phyloP scores from a whole-genome alignment of 2,113 vertebrate genomes.

The Phocoena sinus region DNA sequence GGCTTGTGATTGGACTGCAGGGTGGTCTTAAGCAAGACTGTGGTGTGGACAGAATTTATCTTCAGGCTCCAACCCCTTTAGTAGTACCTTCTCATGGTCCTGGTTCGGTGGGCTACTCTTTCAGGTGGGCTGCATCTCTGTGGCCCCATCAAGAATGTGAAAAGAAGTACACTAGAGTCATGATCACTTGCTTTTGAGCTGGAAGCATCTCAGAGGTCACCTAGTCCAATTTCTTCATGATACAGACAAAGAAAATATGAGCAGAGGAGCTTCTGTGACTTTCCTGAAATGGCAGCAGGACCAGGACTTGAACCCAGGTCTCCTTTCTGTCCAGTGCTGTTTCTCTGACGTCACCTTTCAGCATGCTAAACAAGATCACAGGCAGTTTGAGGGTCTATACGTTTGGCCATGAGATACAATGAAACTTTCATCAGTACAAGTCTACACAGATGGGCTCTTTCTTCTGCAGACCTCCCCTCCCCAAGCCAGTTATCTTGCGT shows the following conservation, averaged over 20 bases:
- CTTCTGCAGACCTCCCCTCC: neutral
- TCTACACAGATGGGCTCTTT: neutral
- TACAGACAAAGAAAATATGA: neutral
- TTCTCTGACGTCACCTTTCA: neutral
- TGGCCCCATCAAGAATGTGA: neutral
- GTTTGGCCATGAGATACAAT: neutral
- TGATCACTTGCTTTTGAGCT: neutral
- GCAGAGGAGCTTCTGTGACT: neutral
- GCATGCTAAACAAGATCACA: neutral
- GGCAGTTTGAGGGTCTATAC: neutral
- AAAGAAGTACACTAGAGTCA: neutral
- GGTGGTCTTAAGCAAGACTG: neutral
- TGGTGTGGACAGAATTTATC: neutral
- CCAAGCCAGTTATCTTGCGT: neutral
- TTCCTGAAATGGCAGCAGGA: neutral
- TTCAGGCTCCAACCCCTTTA: neutral
- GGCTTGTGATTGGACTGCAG: neutral
- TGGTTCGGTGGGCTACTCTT: neutral
- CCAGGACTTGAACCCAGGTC: neutral
- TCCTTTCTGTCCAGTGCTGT: neutral
- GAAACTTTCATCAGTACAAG: neutral
- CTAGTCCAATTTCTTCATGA: neutral
- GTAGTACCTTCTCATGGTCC: neutral
- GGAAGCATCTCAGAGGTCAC: neutral
- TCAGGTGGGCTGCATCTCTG: neutral